A percentile compares a stretch with the other conserved stretches of the same genome.
Conservation (phyloP, 2,888 invertebrate genomes). For the Spilarctia lutea region DNA sequence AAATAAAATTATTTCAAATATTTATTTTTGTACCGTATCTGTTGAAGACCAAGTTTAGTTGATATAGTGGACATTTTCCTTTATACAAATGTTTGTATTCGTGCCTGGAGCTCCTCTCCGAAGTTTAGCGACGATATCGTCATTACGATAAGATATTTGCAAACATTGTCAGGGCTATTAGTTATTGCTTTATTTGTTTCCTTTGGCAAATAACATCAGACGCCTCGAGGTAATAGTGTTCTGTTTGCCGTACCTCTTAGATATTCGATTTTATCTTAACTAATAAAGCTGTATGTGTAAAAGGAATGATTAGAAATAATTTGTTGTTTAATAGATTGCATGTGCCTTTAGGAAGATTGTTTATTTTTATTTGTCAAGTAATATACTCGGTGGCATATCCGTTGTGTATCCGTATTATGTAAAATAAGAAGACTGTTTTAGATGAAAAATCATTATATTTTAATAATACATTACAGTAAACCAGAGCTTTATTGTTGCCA, state of each 20-base stretch:
- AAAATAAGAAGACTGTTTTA: too few species aligned
- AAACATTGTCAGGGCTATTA: conserved; percentile 40
- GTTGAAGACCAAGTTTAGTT: conserved; percentile 20
- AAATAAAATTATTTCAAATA: conserved; percentile 20
- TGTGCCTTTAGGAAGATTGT: not conserved
- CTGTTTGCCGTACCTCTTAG: not conserved
- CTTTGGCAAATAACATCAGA: conserved; percentile 19
- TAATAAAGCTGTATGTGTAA: not conserved
- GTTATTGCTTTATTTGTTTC: conserved; percentile 25
- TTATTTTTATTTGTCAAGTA: too few species aligned
- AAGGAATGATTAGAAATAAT: not conserved
- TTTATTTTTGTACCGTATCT: conserved; percentile 40
- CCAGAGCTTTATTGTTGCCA: too few species aligned
- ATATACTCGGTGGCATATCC: not conserved
- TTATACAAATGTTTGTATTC: conserved; percentile 66
- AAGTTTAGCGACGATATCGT: conserved; percentile 59
- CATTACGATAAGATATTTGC: conserved; percentile 36
- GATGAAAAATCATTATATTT: too few species aligned
- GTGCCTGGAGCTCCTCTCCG: conserved; percentile 59
- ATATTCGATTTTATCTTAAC: not conserved
- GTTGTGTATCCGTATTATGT: not conserved
- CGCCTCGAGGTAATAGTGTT: not conserved
- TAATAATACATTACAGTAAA: too few species aligned
- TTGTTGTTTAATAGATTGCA: not conserved
- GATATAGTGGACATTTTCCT: conserved; percentile 47